Base-by-base conservation (phyloP, 2,888 invertebrate genomes). In the Mythimna impura region DNA sequence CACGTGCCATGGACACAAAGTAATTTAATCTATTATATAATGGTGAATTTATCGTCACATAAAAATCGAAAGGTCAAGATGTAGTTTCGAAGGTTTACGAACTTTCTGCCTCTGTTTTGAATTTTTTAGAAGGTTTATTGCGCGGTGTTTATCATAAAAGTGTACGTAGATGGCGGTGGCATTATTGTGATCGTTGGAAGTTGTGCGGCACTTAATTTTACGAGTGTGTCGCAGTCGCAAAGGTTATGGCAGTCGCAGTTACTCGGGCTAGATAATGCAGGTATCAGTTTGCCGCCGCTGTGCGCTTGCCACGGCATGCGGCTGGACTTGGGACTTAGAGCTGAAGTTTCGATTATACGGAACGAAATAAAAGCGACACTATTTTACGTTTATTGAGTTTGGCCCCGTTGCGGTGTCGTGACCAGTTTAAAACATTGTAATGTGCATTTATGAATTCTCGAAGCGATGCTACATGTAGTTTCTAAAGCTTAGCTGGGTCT, bases 1-100 rank as follows among this genome's bases (percentile, higher is more conserved):
- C 87, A 80, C 88, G 84, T 80, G 86, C 80, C 81, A 25, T 25
- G 58, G 61, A 65, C 77, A 71, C 63, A 64, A 57, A 71, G 76
- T 83, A 78, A 81, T 83, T 78, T 58, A 82, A 82, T 82, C 58
- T 75, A 75, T 61, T 63, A 68, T 47, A 77, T 55, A 78, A 71
- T 65, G 47, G 10, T 64, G 36, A 82, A 81, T 86, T 76, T 86
- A 86, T 78, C 22, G 64, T 66, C 61, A 58, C 60, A 55, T 74
- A 57, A 43, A 64, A 72, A 66, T 64, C 71, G 62, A 68, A 79
- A 84, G 81, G 79, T 83, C 74, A 80, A 72, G 55, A 52, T 74
- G 74, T 73, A 71, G 73, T 73, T 78, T 73, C 34, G 64, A 55
- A 77, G 72, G 80, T 82, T 83, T 81, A 76, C 67, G 70, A 76